Percentiles rank a stretch among this genome's conserved stretches.
Conservation (phyloP, 2,888 invertebrate species). For the Coremacera marginata region DNA sequence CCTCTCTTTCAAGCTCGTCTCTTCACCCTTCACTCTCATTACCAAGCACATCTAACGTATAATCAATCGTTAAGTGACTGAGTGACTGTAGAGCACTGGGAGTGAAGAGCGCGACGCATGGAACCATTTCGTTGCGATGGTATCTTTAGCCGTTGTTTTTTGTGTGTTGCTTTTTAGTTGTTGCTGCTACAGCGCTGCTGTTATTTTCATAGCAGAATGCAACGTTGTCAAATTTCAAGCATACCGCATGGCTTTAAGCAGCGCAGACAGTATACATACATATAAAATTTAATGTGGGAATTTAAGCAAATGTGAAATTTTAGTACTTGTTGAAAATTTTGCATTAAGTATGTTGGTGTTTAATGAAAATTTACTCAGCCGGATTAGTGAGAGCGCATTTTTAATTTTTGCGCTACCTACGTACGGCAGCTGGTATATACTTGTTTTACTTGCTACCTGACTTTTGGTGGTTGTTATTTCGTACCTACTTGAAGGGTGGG, state of each 20-base stretch:
- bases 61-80: neutral
- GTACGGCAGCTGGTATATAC: too few relatives aligned
- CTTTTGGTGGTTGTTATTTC: too few relatives aligned
- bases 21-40: neutral
- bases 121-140: neutral
- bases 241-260: constrained; percentile 4
- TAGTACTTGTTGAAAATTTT: too few relatives aligned
- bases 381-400: too few relatives aligned
- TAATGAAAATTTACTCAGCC: neutral
- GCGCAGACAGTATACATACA: too few relatives aligned
- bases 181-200: neutral
- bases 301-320: constrained; percentile 23
- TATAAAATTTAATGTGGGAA: constrained; percentile 16
- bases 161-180: neutral
- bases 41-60: neutral
- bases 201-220: constrained; percentile 1
- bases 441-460: too few relatives aligned
- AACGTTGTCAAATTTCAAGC: constrained; percentile 19
- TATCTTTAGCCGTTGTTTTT: constrained; percentile 1
- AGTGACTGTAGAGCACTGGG: neutral
- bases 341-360: neutral
- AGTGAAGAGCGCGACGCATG: neutral
- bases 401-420: too few relatives aligned
- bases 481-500: too few relatives aligned
- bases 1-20: neutral